Evolutionary conservation across 2,113 vertebrate genomes (phyloP).

Genomic region (Galemys pyrenaicus): DNA sequence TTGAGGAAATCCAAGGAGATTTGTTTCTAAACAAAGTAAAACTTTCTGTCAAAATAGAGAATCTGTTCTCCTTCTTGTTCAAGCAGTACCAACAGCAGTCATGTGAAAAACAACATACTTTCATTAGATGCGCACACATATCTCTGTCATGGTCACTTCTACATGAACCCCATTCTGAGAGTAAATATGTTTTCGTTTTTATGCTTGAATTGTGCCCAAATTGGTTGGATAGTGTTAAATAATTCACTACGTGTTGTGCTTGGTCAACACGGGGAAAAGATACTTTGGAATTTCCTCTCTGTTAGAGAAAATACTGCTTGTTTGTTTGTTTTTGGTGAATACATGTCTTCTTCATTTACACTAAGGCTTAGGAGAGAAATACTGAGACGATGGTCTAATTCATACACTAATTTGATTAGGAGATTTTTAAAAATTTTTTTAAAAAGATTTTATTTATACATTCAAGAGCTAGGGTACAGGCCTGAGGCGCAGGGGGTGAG

Average conservation of each 20-base stretch:
- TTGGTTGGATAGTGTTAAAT: neutral
- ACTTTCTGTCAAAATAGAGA: neutral
- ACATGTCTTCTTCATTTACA: neutral
- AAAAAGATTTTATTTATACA: no score
- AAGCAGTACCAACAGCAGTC: neutral
- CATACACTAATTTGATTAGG: neutral
- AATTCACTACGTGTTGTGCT: neutral
- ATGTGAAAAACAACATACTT: neutral
- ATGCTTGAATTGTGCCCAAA: neutral
- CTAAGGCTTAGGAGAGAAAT: neutral
- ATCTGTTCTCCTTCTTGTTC: neutral
- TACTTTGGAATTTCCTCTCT: neutral
- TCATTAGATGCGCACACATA: neutral
- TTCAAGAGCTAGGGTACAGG: no score
- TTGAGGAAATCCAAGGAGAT: neutral
- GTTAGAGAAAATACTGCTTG: neutral
- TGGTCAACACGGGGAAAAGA: neutral
- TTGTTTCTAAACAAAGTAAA: neutral
- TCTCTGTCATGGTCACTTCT: neutral
- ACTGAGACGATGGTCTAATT: neutral
- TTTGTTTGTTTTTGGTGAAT: neutral
- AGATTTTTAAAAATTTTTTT: no score
- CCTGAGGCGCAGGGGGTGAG: no score
- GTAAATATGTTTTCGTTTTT: neutral
- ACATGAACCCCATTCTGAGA: neutral